Conservation (phyloP, 2,888 invertebrate species). For the Zhuqinia jingwanae region DNA sequence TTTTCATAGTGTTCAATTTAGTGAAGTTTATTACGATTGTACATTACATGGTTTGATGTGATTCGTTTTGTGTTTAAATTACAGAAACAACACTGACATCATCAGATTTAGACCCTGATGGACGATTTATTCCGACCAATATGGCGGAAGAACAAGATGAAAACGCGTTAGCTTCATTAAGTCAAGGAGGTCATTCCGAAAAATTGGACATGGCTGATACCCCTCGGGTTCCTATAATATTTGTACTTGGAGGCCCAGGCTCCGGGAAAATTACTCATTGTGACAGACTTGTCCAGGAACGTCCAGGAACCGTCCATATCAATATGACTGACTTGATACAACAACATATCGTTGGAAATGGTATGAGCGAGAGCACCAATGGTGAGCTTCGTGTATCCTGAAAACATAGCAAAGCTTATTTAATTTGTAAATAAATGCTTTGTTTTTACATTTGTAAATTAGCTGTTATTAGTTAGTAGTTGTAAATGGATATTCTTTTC, state of each 20-base stretch:
- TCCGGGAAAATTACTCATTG: slow-evolving; percentile 99
- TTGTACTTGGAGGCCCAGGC: slow-evolving; percentile 96
- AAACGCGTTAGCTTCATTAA: slow-evolving; percentile 28
- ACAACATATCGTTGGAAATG: slow-evolving; percentile 93
- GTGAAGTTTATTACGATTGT: not conserved
- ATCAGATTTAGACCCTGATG: slow-evolving; percentile 76
- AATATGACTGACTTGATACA: slow-evolving; percentile 95
- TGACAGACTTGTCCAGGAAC: slow-evolving; percentile 93
- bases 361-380: slow-evolving; percentile 81
- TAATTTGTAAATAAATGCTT: no score
- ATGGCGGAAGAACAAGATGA: slow-evolving; percentile 53
- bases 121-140: slow-evolving; percentile 73
- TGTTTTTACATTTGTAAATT: no score
- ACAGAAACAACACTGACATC: slow-evolving; percentile 66
- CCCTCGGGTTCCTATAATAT: slow-evolving; percentile 93
- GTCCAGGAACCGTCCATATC: slow-evolving; percentile 91
- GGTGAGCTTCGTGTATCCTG: slow-evolving; percentile 68
- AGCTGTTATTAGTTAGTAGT: no score
- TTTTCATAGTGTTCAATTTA: not conserved
- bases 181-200: slow-evolving; percentile 48
- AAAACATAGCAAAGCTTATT: no score
- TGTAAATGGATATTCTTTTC: no score
- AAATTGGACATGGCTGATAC: slow-evolving; percentile 79
- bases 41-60: not conserved
- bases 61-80: slow-evolving; percentile 14